These are phyloP conservation scores for Anagrus nilaparvatae DNA, from an alignment of 1,140 invertebrate genomes.

Conservation along the genomic window DNA sequence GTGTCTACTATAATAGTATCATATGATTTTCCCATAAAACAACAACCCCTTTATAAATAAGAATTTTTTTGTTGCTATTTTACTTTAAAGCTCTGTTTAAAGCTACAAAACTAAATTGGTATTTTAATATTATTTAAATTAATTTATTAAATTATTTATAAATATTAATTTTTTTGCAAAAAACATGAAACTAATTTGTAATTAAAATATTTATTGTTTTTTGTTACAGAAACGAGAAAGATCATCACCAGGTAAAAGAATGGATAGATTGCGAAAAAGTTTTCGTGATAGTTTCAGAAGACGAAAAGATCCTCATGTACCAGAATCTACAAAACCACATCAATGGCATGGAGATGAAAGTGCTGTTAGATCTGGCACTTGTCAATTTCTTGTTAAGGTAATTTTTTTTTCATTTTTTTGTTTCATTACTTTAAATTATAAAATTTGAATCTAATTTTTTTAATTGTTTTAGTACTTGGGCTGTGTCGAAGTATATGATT, in stretches of 20 bases:
- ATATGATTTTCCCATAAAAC: no score
- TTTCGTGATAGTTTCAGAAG: conserved; percentile 87
- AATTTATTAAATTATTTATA: no score
- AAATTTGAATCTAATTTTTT: conserved; percentile 15
- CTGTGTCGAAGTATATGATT: conserved; percentile 98
- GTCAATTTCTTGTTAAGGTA: conserved; percentile 92
- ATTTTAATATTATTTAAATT: no score
- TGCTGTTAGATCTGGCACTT: conserved; percentile 88
- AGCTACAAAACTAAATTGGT: no score
- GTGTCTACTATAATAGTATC: no score
- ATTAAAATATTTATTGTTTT: conserved; percentile 13
- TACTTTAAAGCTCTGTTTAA: no score
- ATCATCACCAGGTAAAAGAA: conserved; percentile 61
- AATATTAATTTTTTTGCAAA: no score
- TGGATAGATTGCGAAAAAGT: conserved; percentile 85
- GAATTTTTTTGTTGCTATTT: no score
- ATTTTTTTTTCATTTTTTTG: conserved; percentile 3
- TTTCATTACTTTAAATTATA: conserved; percentile 1
- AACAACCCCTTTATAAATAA: no score
- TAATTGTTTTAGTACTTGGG: conserved; percentile 82
- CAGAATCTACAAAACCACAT: conserved; percentile 89
- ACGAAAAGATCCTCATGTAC: conserved; percentile 64
- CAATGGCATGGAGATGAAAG: conserved; percentile 98
- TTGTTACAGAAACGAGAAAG: conserved; percentile 47
- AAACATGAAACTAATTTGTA: no score